A percentile compares a stretch with the other conserved stretches of the same genome.
Conservation (phyloP, 2,797 vertebrate species). For the Carduelis carduelis region DNA sequence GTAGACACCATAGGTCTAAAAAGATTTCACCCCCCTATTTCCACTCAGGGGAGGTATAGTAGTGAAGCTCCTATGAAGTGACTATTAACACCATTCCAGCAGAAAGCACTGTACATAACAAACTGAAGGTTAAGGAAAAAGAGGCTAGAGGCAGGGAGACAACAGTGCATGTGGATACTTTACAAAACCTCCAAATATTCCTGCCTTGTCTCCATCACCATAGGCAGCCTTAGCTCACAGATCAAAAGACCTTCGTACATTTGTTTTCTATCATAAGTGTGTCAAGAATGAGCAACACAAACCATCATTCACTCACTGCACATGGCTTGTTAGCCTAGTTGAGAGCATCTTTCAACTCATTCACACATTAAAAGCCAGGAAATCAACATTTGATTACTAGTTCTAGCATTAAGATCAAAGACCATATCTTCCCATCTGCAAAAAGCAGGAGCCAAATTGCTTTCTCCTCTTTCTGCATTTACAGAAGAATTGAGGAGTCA, state of each 20-base stretch:
- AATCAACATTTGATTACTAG: not conserved
- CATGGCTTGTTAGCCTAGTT: not conserved
- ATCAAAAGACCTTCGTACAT: conserved; percentile 7
- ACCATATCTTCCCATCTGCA: not conserved
- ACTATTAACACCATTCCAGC: not conserved
- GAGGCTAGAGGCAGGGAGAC: not conserved
- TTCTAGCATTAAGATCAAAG: conserved; percentile 35
- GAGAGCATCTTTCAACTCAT: conserved; percentile 21
- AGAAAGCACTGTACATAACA: not conserved
- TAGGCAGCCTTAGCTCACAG: not conserved
- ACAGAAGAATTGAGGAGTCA: not conserved
- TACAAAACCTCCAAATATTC: not conserved
- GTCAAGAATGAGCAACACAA: not conserved
- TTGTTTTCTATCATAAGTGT: not conserved
- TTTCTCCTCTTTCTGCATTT: not conserved
- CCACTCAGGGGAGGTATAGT: not conserved
- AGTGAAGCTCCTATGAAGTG: not conserved
- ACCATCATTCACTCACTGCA: not conserved
- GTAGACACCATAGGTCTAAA: not conserved
- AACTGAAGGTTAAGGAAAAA: not conserved
- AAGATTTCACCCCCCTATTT: not conserved
- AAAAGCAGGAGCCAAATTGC: not conserved
- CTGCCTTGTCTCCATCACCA: not conserved
- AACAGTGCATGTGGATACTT: not conserved
- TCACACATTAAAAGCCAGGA: conserved; percentile 30